Conservation (phyloP, 2,797 vertebrate species). For the Mus caroli region DNA sequence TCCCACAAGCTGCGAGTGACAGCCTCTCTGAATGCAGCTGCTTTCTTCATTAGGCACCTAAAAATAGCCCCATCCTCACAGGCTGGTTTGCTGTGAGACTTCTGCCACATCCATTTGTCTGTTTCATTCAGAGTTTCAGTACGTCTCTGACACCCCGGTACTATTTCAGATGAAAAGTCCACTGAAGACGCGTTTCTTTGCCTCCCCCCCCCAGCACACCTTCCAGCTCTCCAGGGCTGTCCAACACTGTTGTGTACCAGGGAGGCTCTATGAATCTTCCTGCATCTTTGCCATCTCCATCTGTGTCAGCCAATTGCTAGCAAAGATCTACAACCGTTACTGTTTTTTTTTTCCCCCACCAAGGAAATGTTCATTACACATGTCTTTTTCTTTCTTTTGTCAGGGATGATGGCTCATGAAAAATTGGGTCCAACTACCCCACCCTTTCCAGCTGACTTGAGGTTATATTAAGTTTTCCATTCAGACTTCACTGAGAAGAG, state of each 20-base stretch:
- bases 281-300: constrained; percentile 76
- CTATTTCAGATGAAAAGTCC: constrained; percentile 87
- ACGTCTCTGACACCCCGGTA: constrained; percentile 84
- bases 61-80: constrained; percentile 88
- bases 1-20: constrained; percentile 84
- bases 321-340: constrained; percentile 53
- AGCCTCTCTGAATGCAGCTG: constrained; percentile 88
- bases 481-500: neutral
- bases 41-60: constrained; percentile 89
- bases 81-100: constrained; percentile 87
- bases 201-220: neutral
- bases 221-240: constrained; percentile 84
- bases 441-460: constrained; percentile 30
- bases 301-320: constrained; percentile 78
- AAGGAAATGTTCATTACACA: constrained; percentile 48
- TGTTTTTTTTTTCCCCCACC: neutral
- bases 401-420: constrained; percentile 51
- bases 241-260: constrained; percentile 76
- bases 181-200: constrained; percentile 84
- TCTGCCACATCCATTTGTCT: constrained; percentile 87
- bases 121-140: constrained; percentile 88
- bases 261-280: constrained; percentile 81
- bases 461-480: constrained; percentile 40
- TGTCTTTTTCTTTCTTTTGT: constrained; percentile 52
- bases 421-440: neutral